These are phyloP conservation scores for Passer montanus DNA, from an alignment of 2,113 vertebrate species.

Conservation along the genomic window DNA sequence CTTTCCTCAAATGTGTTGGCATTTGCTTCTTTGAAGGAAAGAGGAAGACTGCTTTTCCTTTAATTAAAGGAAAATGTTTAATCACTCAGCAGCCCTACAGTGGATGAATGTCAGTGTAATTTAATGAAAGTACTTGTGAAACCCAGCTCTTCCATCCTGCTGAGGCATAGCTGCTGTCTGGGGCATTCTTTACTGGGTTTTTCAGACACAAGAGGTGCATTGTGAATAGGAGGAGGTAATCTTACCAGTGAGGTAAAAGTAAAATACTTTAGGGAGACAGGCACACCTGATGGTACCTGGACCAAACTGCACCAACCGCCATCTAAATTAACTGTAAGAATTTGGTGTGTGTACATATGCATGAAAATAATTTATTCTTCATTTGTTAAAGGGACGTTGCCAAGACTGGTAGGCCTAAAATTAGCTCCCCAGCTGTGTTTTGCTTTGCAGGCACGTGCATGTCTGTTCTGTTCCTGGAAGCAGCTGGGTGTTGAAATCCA, in stretches of 20 bases:
- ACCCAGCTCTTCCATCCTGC: neutral
- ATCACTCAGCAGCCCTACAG: neutral
- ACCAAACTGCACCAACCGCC: neutral
- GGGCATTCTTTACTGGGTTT: neutral
- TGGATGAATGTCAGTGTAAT: neutral
- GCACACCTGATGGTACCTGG: neutral
- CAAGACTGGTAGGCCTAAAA: slow-evolving; percentile 65
- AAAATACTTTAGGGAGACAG: neutral
- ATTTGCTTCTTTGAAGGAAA: slow-evolving; percentile 1
- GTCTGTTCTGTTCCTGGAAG: slow-evolving; percentile 60
- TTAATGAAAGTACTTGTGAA: slow-evolving; percentile 30
- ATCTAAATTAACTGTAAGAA: neutral
- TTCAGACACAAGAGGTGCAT: neutral
- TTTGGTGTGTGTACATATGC: neutral
- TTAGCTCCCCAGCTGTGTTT: slow-evolving; percentile 73
- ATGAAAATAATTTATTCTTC: neutral
- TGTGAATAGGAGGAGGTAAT: neutral
- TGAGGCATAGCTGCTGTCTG: neutral
- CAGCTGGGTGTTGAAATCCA: slow-evolving; percentile 53
- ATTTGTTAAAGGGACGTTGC: slow-evolving; percentile 57
- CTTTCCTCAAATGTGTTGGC: neutral
- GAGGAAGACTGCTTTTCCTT: neutral
- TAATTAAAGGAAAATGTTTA: slow-evolving; percentile 24
- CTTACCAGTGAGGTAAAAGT: neutral
- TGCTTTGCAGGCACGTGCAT: slow-evolving; percentile 70